Evolutionary conservation across 2,797 vertebrate genomes (phyloP).

Genomic region (Lates japonicus): DNA sequence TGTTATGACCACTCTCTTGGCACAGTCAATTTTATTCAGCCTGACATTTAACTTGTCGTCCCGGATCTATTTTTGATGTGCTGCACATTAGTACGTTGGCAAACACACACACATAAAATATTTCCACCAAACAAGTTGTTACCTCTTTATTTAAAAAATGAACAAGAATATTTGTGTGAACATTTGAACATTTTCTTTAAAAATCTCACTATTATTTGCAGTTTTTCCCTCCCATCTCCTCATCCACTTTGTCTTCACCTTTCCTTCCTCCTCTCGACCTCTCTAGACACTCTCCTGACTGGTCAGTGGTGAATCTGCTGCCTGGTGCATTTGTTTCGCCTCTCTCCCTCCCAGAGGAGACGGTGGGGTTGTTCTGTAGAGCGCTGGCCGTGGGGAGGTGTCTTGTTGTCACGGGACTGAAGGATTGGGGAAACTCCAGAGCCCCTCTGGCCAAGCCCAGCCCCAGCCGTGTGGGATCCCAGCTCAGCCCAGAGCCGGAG

Average conservation of each 20-base stretch:
- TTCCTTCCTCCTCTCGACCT: conserved; percentile 51
- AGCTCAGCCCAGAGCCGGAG: conserved; percentile 80
- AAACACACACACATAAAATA: conserved; percentile 18
- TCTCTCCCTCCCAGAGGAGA: conserved; percentile 78
- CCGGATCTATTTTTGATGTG: conserved; percentile 3
- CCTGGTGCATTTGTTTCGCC: conserved; percentile 19
- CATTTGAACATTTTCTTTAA: background rate
- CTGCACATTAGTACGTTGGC: background rate
- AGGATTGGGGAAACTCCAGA: conserved; percentile 82
- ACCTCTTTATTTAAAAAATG: background rate
- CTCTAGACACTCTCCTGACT: conserved; percentile 66
- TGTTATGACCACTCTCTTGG: conserved; percentile 2
- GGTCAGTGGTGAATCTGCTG: conserved; percentile 41
- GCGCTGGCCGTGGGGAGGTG: conserved; percentile 76
- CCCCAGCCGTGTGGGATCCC: conserved; percentile 90
- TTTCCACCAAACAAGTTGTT: background rate
- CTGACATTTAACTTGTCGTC: conserved; percentile 39
- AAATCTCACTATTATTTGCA: background rate
- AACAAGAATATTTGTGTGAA: background rate
- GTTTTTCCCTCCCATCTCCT: background rate
- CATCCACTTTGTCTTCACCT: conserved; percentile 49
- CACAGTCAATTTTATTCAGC: conserved; percentile 33
- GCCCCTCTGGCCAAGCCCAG: conserved; percentile 71
- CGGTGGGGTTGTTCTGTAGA: conserved; percentile 67
- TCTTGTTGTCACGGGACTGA: conserved; percentile 86